These are phyloP conservation scores for Caprella mutica DNA, from an alignment of 2,888 invertebrate species.

Conservation along the genomic window DNA sequence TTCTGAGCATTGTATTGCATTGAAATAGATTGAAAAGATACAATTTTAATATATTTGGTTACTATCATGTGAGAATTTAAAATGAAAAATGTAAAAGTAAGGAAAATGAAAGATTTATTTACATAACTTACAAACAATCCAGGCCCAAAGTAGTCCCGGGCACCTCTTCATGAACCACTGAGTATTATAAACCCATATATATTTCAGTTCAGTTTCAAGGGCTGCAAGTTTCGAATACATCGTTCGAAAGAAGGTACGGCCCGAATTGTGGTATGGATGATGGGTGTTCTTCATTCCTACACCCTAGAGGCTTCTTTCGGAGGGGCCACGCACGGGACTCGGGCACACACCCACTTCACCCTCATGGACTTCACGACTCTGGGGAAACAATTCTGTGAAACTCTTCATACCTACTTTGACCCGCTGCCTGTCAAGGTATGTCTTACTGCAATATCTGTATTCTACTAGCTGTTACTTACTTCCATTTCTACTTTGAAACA, in stretches of 20 bases:
- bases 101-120: no score
- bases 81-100: no score
- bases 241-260: slow-evolving; percentile 90
- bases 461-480: not conserved
- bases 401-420: slow-evolving; percentile 33
- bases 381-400: slow-evolving; percentile 33
- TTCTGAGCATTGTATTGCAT: no score
- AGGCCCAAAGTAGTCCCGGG: no score
- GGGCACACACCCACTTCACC: slow-evolving; percentile 32
- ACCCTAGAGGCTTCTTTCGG: slow-evolving; percentile 93
- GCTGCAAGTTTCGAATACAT: slow-evolving; percentile 86
- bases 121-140: no score
- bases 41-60: no score
- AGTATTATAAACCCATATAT: slow-evolving; percentile 9
- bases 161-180: no score
- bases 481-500: not conserved
- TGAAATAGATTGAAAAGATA: no score
- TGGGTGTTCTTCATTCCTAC: slow-evolving; percentile 87
- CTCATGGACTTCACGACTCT: slow-evolving; percentile 29
- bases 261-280: slow-evolving; percentile 85
- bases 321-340: slow-evolving; percentile 52
- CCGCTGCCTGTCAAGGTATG: slow-evolving; percentile 30
- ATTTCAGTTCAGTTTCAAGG: slow-evolving; percentile 77
- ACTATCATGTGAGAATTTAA: no score
- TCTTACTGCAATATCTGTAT: not conserved